Base-by-base conservation (phyloP, 2,888 invertebrate genomes). In the Cistogaster globosa region DNA sequence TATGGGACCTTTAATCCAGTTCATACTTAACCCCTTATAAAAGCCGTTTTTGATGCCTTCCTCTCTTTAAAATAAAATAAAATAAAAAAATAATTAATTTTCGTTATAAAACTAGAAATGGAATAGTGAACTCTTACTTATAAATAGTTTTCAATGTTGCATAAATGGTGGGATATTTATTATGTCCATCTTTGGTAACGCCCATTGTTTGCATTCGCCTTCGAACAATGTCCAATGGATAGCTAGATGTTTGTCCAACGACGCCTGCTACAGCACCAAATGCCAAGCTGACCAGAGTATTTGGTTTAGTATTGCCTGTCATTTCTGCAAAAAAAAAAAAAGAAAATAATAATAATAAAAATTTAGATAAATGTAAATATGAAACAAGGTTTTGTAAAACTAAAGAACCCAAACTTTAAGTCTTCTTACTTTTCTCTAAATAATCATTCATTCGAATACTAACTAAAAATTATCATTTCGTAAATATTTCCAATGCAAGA, bases 1-100 rank as follows among this genome's bases (percentile, higher is more conserved):
- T 71, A 97, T 95, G 9, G 97, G 97, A 0, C 97, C 97, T 92
- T 97, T 97, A 72, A 99, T 96, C 98, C 99, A 99, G 93, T 99
- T 99, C 98, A 99, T 98, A 89, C 97, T 98, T n/a, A 99, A 94
- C 0, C 99, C 99, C 93, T 99, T 99, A 94, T 97, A 99, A 92
- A 99, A 96, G 0, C 99, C 99, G 69, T 95, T 94, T 91, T 95
- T 95, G 36, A 97, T 91, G 42, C 99, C 99, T 92, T 99, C 99
- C 87, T 95, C 95, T 78, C 97, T 97, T 93, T 65, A 93, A 72
- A 38, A 9, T 93, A 18, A 38, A 60, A 16, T 16, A 1, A 51
- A 26, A 26, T 2, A 26, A 26, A 26, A 26, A 60, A n/a, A 11
- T 60, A 7, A 22, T 51, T n/a, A 48, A 71, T 22, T 16, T 22